Conservation (phyloP, 2,113 vertebrate species). For the Hiodon tergisus region DNA sequence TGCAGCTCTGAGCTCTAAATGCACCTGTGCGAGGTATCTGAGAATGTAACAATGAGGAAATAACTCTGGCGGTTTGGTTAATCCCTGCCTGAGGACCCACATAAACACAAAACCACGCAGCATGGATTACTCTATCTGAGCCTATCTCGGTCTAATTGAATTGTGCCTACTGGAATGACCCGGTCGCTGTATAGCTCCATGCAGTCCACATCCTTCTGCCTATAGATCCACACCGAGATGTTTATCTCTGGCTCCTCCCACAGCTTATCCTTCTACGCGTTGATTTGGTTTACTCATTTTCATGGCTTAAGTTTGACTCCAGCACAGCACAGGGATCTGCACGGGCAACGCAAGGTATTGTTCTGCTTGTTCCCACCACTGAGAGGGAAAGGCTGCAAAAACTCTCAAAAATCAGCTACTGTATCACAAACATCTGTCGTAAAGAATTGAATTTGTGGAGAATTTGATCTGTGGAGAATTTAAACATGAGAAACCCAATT, state of each 20-base stretch:
- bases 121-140: conserved; percentile 31
- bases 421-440: neutral
- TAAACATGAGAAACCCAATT: neutral
- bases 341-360: neutral
- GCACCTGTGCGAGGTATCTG: conserved; percentile 29
- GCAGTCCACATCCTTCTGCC: conserved; percentile 17
- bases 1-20: conserved; percentile 1
- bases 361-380: neutral
- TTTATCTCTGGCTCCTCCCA: conserved; percentile 26
- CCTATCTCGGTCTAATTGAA: conserved; percentile 31
- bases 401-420: neutral
- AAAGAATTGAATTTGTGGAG: conserved; percentile 11
- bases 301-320: neutral
- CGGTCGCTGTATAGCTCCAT: conserved; percentile 34
- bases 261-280: conserved; percentile 12
- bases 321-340: neutral
- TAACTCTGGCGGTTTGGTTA: conserved; percentile 22
- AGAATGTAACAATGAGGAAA: conserved; percentile 25
- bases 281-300: conserved; percentile 20
- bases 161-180: conserved; percentile 25
- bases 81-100: conserved; percentile 15
- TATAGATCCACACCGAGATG: conserved; percentile 16
- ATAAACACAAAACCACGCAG: conserved; percentile 27
- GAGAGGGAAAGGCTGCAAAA: neutral
- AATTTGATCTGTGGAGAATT: conserved; percentile 12